phyloP scores from a whole-genome alignment of 2,113 vertebrate genomes.

The Pelecanoides urinatrix region DNA sequence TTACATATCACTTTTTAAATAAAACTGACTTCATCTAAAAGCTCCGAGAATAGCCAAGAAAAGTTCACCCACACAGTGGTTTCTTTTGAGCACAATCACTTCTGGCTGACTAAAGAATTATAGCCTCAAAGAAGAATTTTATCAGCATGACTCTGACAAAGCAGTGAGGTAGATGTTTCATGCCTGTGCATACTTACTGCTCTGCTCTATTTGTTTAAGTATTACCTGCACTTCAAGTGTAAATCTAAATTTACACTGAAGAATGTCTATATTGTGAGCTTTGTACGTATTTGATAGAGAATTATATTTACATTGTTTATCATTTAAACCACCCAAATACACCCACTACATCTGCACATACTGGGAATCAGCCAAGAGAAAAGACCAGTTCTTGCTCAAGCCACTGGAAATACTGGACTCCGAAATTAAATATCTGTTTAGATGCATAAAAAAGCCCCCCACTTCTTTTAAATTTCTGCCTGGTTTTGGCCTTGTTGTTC shows the following conservation, averaged over 20 bases:
- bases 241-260: not conserved
- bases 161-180: not conserved
- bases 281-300: not conserved
- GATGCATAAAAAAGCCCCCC: not conserved
- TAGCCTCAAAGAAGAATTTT: not conserved
- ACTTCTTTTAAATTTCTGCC: not conserved
- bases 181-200: not conserved
- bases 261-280: not conserved
- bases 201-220: not conserved
- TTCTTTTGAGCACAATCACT: not conserved
- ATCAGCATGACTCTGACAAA: not conserved
- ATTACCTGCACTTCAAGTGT: not conserved
- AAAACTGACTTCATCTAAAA: not conserved
- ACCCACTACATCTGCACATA: not conserved
- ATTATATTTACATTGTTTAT: not conserved
- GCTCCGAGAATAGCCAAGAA: not conserved
- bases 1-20: not conserved
- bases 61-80: accelerated
- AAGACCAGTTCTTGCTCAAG: not conserved
- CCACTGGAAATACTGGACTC: not conserved
- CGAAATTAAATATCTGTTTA: not conserved
- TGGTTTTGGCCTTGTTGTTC: not conserved
- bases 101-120: not conserved
- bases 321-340: not conserved
- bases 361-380: not conserved